Evolutionary conservation across 1,140 invertebrate genomes (phyloP).

Genomic region (Drosophila pseudoobscura): DNA sequence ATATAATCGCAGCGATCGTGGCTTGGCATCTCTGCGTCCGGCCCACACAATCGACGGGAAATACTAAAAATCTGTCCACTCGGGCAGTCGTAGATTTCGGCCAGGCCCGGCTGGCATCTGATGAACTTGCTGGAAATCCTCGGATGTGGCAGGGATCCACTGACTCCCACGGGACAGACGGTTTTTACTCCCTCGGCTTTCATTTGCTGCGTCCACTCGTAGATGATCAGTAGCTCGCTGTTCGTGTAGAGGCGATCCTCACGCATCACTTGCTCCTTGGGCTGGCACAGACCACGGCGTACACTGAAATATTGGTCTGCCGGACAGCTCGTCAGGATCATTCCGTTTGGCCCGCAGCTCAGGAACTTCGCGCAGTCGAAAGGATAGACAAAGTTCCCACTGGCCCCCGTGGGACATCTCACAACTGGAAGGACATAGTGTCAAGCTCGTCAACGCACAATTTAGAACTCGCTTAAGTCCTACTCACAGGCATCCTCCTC

Average conservation of each 20-base stretch:
- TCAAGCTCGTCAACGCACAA: background rate
- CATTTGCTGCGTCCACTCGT: slow-evolving; percentile 53
- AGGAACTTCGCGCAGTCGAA: slow-evolving; percentile 87
- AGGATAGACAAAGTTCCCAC: slow-evolving; percentile 86
- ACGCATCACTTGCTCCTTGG: slow-evolving; percentile 41
- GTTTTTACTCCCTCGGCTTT: slow-evolving; percentile 8
- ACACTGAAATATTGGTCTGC: slow-evolving; percentile 60
- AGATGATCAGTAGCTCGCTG: slow-evolving; percentile 38
- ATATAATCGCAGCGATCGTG: slow-evolving; percentile 53
- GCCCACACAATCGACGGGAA: slow-evolving; percentile 50
- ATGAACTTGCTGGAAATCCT: slow-evolving; percentile 87
- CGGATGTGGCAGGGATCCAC: slow-evolving; percentile 86
- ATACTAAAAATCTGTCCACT: slow-evolving; percentile 61
- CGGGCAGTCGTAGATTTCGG: slow-evolving; percentile 41
- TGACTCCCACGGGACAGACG: slow-evolving; percentile 84
- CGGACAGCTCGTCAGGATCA: slow-evolving; percentile 85
- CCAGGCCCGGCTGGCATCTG: slow-evolving; percentile 84
- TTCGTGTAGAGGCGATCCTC: slow-evolving; percentile 41
- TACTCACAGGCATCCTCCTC: slow-evolving; percentile 32
- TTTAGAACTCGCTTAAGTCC: background rate
- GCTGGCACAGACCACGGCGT: slow-evolving; percentile 35
- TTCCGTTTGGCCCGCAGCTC: slow-evolving; percentile 84
- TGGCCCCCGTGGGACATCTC: slow-evolving; percentile 83
- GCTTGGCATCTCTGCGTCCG: slow-evolving; percentile 32
- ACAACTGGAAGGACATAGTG: slow-evolving; percentile 32